phyloP scores from a whole-genome alignment of 2,888 invertebrate genomes.

The Tillus elongatus region DNA sequence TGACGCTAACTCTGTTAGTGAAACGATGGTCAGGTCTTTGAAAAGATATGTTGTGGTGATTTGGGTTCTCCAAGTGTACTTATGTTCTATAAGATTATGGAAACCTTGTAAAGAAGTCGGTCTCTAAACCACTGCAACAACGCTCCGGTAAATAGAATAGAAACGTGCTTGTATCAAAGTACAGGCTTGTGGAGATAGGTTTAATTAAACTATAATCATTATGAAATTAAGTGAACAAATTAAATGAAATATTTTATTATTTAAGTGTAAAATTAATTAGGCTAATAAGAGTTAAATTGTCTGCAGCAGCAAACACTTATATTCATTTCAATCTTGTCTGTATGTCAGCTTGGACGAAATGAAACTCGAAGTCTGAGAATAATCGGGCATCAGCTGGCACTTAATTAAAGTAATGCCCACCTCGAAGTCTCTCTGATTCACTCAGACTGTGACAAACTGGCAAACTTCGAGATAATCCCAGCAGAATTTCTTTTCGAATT shows the following conservation, averaged over 20 bases:
- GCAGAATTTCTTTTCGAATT: slow-evolving; percentile 27
- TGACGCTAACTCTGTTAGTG: no score
- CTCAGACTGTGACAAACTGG: slow-evolving; percentile 27
- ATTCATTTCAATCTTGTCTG: slow-evolving; percentile 33
- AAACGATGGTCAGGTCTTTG: no score
- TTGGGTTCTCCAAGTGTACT: no score
- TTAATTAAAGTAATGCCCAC: slow-evolving; percentile 39
- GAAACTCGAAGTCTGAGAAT: slow-evolving; percentile 32
- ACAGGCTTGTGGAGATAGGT: no score
- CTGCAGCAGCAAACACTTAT: slow-evolving; percentile 28
- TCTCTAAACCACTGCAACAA: no score
- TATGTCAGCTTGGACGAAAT: slow-evolving; percentile 30
- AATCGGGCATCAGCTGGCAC: slow-evolving; percentile 38
- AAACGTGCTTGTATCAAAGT: no score
- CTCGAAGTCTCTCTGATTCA: slow-evolving; percentile 24
- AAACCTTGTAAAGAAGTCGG: no score
- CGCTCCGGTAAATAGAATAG: no score
- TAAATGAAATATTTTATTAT: slow-evolving; percentile 2
- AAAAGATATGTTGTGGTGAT: no score
- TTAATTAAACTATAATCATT: no score
- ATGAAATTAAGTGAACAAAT: no score
- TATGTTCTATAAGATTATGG: no score
- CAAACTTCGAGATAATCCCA: slow-evolving; percentile 29
- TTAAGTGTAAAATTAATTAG: slow-evolving; percentile 18
- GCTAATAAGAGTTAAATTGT: slow-evolving; percentile 22